These are phyloP conservation scores for Eupithecia subumbrata DNA, from an alignment of 2,888 invertebrate genomes.

Conservation along the genomic window DNA sequence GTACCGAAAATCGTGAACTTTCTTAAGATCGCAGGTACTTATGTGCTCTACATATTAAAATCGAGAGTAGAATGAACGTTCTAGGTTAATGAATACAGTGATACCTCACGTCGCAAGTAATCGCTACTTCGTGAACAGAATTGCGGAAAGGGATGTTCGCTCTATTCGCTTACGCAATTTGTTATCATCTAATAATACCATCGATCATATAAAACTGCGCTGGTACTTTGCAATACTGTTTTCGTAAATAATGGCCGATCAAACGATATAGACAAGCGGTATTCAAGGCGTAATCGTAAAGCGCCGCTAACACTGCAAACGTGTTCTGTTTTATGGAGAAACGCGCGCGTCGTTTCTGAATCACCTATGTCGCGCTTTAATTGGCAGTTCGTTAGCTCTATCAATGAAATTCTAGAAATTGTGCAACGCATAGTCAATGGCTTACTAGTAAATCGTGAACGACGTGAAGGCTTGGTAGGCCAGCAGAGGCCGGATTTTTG, in stretches of 20 bases:
- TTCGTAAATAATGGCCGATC: slow-evolving; percentile 29
- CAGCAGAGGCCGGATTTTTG: too few species aligned
- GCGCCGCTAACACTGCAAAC: slow-evolving; percentile 5
- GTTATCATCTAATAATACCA: slow-evolving; percentile 28
- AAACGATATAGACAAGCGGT: slow-evolving; percentile 5
- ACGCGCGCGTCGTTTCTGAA: background rate
- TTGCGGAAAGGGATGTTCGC: slow-evolving; percentile 15
- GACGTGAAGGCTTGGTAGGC: background rate
- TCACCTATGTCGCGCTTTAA: slow-evolving; percentile 1
- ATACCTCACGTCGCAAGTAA: slow-evolving; percentile 22
- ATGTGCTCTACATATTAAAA: slow-evolving; percentile 9
- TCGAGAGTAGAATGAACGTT: slow-evolving; percentile 7
- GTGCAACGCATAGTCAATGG: background rate
- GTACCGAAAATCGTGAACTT: slow-evolving; percentile 12
- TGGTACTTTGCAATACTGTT: slow-evolving; percentile 21
- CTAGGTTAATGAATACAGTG: slow-evolving; percentile 9
- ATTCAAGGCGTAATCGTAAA: slow-evolving; percentile 12
- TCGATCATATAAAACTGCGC: slow-evolving; percentile 23
- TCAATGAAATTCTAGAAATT: background rate
- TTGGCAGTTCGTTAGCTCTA: slow-evolving; percentile 11
- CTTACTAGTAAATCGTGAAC: background rate
- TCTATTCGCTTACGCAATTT: slow-evolving; percentile 26
- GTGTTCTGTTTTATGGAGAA: slow-evolving; percentile 8
- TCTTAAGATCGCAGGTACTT: slow-evolving; percentile 1
- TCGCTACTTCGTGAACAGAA: slow-evolving; percentile 24